phyloP scores from a whole-genome alignment of 2,113 vertebrate species.

The Podarcis cretensis region DNA sequence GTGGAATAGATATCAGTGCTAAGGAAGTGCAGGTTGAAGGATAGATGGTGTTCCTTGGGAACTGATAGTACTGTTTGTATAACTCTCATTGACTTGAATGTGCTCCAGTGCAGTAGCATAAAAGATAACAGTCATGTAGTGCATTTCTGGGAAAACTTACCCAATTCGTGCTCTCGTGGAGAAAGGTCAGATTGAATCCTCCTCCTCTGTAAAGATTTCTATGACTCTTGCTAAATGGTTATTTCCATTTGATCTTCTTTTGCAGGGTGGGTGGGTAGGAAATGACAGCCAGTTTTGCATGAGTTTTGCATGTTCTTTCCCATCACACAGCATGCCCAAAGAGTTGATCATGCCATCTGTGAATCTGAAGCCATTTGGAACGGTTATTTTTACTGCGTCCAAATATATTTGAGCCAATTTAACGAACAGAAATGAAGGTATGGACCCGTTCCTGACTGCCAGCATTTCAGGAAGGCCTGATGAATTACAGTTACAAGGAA shows the following conservation, averaged over 20 bases:
- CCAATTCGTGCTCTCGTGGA: neutral
- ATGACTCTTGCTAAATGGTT: neutral
- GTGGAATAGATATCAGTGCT: neutral
- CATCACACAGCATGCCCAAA: neutral
- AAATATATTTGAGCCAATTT: neutral
- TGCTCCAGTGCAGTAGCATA: neutral
- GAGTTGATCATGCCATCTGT: neutral
- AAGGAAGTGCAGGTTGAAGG: constrained; percentile 22
- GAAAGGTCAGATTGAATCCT: neutral
- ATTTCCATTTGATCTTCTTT: neutral
- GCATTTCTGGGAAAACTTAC: neutral
- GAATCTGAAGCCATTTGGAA: neutral
- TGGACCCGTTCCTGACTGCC: neutral
- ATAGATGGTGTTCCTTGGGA: constrained; percentile 24
- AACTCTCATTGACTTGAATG: neutral
- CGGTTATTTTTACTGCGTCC: neutral
- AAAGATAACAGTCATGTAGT: neutral
- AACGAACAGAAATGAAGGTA: neutral
- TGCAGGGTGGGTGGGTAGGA: neutral
- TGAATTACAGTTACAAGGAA: neutral
- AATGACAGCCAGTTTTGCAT: neutral
- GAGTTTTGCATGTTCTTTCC: neutral
- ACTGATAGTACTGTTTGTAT: neutral
- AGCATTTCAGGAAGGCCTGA: fast-evolving
- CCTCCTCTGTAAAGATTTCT: neutral